These are phyloP conservation scores for Ceyx erithaca DNA, from an alignment of 2,797 vertebrate genomes.

Conservation along the genomic window DNA sequence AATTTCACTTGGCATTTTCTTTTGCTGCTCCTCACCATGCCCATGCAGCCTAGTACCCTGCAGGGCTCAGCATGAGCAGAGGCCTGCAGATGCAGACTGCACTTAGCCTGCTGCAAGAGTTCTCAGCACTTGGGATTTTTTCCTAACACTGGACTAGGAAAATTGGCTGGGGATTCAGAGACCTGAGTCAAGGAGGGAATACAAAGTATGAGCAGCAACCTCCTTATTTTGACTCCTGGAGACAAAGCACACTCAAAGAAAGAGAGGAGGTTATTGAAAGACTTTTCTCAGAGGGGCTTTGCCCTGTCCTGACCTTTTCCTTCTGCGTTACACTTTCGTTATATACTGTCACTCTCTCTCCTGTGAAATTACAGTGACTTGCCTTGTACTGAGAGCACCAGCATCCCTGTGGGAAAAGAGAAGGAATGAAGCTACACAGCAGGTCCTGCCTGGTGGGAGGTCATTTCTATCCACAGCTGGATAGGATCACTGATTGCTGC, in stretches of 20 bases:
- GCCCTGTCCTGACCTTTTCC: not conserved
- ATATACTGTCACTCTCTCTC: not conserved
- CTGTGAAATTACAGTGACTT: conserved; percentile 17
- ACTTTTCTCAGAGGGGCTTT: not conserved
- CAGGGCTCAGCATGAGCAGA: conserved; percentile 36
- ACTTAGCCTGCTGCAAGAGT: not conserved
- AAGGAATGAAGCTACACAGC: not conserved
- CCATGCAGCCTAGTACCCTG: not conserved
- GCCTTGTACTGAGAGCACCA: not conserved
- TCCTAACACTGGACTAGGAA: conserved; percentile 2
- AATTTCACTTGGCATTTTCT: conserved; percentile 43
- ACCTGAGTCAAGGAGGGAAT: not conserved
- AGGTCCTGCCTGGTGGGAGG: not conserved
- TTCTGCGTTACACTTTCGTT: not conserved
- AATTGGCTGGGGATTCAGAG: conserved; percentile 29
- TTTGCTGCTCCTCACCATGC: not conserved
- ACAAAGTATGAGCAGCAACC: not conserved
- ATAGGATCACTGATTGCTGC: not conserved
- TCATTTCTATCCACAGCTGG: not conserved
- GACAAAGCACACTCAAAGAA: not conserved
- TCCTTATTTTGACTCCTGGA: conserved; percentile 16
- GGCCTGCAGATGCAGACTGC: not conserved
- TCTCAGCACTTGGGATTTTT: not conserved
- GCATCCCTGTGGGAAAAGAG: not conserved
- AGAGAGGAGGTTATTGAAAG: not conserved